Evolutionary conservation across 2,113 vertebrate genomes (phyloP).

Genomic region (Muscicapa adusta): DNA sequence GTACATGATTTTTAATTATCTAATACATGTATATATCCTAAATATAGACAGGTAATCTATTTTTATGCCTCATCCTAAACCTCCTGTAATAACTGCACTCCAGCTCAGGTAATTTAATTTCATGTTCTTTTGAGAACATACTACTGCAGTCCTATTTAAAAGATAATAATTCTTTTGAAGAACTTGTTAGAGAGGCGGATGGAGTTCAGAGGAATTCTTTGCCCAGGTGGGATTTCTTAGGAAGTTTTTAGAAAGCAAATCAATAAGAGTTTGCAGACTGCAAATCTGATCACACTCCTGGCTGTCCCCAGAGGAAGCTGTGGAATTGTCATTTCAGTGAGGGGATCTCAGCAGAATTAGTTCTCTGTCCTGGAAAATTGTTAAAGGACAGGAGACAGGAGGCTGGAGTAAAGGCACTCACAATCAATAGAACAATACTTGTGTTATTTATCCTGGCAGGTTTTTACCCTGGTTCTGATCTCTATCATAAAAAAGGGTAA

Average conservation of each 20-base stretch:
- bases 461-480: background rate
- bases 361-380: background rate
- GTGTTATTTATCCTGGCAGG: background rate
- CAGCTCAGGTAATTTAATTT: background rate
- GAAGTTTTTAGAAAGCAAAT: conserved; percentile 46
- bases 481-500: background rate
- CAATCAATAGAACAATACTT: background rate
- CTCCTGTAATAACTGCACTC: background rate
- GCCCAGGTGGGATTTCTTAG: background rate
- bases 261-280: conserved; percentile 6
- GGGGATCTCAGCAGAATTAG: background rate
- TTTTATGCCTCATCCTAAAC: background rate
- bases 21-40: background rate
- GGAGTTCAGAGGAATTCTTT: background rate
- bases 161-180: background rate
- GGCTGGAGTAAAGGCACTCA: background rate
- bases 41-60: background rate
- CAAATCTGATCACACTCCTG: background rate
- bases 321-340: background rate
- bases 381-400: background rate
- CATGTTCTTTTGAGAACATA: background rate
- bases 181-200: background rate
- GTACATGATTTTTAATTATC: background rate
- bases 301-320: background rate
- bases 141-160: background rate